Evolutionary conservation across 2,888 invertebrate genomes (phyloP), one percentile per base, ranked within the genome.

Genomic region (Callyntrura guangdongensis): DNA sequence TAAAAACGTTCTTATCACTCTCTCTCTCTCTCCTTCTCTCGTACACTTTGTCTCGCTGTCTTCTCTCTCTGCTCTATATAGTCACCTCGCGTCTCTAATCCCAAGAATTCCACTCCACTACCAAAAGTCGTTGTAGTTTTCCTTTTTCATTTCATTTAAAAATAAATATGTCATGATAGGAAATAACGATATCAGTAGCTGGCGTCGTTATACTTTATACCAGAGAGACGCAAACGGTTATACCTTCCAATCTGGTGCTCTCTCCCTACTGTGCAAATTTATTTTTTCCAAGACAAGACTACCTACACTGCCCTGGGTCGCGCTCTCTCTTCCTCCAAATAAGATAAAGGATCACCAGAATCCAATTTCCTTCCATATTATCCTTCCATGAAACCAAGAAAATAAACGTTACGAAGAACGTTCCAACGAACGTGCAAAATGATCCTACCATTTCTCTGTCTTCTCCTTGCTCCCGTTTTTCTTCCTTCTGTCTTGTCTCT

Each of bases 121-220:
- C 17, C 22, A 77, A 77, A 72, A 77, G 77, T 77, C 77, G 14
- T 77, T 77, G 49, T 77, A 25, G 53, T 77, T 49, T 77, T n/a
- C 77, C 36, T 81, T 59, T 22, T 59, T 59, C 36, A 36, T 81
- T 81, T 36, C n/a, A 81, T 11, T 56, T 81, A 56, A 81, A 36
- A 81, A 81, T 81, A 81, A 81, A 81, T 81, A 81, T 81, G 81
- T 81, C 81, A 81, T 81, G 81, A 81, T 81, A 12, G 59, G 9
- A n/a, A 74, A 74, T 45, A n/a, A 36, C n/a, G 69, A 72, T 72
- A 36, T 36, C 36, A 4, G 6, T 36, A 74, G 74, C 49, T 6
- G 67, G 14, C 8, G 9, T 47, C 14, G 20, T 2, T 22, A 74
- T 2, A 20, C 49, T 74, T 36, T 36, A 36, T 36, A 36, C 36